Evolutionary conservation across 2,888 invertebrate genomes (phyloP), one percentile per base, ranked within the genome.

Genomic region (Phrixothrix hirtus): DNA sequence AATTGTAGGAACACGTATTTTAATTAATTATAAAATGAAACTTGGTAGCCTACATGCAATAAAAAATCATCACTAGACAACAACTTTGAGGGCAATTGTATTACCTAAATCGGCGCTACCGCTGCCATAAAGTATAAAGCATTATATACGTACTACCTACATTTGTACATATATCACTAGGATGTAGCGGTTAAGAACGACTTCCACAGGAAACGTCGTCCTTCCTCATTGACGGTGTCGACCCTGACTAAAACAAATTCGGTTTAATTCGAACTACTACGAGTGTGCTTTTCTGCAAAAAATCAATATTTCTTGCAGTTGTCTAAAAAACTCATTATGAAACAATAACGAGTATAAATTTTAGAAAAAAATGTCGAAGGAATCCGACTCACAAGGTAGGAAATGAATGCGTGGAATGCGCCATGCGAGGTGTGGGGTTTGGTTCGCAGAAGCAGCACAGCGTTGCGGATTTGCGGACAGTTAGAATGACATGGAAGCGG

Each of bases 381-480:
- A 53, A 48, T 42, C 32, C 53, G 47, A 46, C 43, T 37, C 43
- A 53, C 53, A 43, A 53, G 62, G 44, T 49, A 47, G 63, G 64
- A 61, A 65, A 67, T 66, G 67, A 68, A 68, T 70, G 70, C 65
- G 51, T 59, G 66, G 68, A 68, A 69, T 68, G 64, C 64, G 61
- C 65, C 58, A 57, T 55, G 65, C 68, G 68, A 70, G 70, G 70
- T 72, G 71, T 70, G 73, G 75, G 73, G 73, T 72, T 74, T 73
- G 69, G 71, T 78, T 78, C 78, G 74, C 74, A 73, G 78, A 78
- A 78, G 64, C 65, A 62, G 59, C 61, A 60, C 61, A 68, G 68
- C 75, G 76, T 72, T 75, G 75, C 62, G 64, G 64, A 70, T 70
- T 62, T 54, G 62, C 69, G 69, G 70, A 74, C 74, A 73, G 74